phyloP scores from a whole-genome alignment of 2,113 vertebrate genomes.

The Petaurus breviceps region DNA sequence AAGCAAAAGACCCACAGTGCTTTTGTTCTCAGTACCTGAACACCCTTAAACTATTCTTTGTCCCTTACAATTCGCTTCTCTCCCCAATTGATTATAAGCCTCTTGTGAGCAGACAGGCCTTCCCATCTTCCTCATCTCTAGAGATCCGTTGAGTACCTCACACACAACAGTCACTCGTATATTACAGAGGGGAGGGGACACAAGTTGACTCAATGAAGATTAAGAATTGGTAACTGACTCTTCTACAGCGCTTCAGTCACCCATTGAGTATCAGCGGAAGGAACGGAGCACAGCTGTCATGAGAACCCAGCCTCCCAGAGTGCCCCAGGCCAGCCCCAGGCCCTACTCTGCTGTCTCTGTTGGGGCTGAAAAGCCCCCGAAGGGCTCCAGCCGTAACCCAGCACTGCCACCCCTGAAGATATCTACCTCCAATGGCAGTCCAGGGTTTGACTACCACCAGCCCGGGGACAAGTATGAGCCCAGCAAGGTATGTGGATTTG shows the following conservation, averaged over 20 bases:
- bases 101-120: background rate
- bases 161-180: background rate
- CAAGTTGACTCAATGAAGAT: background rate
- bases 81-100: background rate
- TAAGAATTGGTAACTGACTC: background rate
- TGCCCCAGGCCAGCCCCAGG: slow-evolving; percentile 86
- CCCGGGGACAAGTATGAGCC: slow-evolving; percentile 90
- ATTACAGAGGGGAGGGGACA: background rate
- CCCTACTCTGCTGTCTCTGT: slow-evolving; percentile 91
- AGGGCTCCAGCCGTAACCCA: slow-evolving; percentile 87
- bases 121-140: background rate
- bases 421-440: slow-evolving; percentile 95
- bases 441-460: slow-evolving; percentile 90
- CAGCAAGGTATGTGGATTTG: slow-evolving; percentile 85
- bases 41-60: background rate
- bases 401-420: slow-evolving; percentile 90
- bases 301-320: slow-evolving; percentile 87
- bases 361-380: slow-evolving; percentile 88
- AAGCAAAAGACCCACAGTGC: background rate
- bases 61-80: background rate
- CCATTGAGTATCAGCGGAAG: slow-evolving; percentile 97
- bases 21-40: background rate
- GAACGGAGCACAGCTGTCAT: slow-evolving; percentile 88
- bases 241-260: slow-evolving; percentile 93
- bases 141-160: background rate